phyloP scores from a whole-genome alignment of 2,113 vertebrate species.

The Pangasianodon hypophthalmus region DNA sequence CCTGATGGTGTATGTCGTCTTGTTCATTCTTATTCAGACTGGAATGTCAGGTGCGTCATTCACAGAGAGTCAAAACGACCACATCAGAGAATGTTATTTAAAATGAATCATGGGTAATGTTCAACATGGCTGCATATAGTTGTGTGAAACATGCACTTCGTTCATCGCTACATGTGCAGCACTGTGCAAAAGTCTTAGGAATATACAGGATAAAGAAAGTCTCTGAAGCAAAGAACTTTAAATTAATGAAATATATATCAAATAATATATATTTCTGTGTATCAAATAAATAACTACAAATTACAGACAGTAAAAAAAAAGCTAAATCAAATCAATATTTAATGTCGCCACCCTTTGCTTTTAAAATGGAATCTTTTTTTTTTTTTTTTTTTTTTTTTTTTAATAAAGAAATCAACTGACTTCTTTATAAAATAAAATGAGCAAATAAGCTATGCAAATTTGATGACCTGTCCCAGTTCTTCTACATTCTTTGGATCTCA shows the following conservation, averaged over 20 bases:
- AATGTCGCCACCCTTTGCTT: background rate
- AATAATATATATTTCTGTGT: background rate
- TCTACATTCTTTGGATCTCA: background rate
- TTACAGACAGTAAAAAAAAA: background rate
- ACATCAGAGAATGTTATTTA: background rate
- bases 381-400: background rate
- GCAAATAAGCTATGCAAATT: background rate
- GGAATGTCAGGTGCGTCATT: conserved; percentile 14
- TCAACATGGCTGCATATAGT: background rate
- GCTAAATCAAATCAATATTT: background rate
- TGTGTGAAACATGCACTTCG: conserved; percentile 19
- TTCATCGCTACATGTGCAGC: background rate
- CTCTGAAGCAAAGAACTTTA: background rate
- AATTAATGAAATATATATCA: background rate
- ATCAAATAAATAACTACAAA: background rate
- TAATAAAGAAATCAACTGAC: background rate
- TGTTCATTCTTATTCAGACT: conserved; percentile 11
- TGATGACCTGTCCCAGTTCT: background rate
- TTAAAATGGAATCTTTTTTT: background rate
- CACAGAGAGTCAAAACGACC: background rate
- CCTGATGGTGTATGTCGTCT: conserved; percentile 11
- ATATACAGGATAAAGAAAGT: background rate
- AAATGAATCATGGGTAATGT: background rate
- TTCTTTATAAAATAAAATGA: background rate
- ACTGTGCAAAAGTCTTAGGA: background rate